Evolutionary conservation across 2,113 vertebrate genomes (phyloP).

Genomic region (Diadophis punctatus): DNA sequence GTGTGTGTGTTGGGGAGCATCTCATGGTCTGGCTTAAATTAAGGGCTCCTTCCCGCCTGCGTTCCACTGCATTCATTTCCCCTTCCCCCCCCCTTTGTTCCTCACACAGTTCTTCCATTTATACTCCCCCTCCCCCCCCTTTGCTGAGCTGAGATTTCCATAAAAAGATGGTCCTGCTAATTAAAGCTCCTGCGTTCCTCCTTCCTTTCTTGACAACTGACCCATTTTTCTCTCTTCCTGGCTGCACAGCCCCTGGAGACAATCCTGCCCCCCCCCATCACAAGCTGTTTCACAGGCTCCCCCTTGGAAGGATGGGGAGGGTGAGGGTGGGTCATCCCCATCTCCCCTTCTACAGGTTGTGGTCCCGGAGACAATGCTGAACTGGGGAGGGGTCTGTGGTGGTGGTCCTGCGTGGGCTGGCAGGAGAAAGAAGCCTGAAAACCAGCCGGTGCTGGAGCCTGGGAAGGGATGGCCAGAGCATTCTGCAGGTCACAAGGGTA

Average conservation of each 20-base stretch:
- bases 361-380: not conserved
- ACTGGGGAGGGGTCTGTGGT: not conserved
- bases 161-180: not conserved
- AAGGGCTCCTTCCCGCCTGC: not conserved
- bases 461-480: not conserved
- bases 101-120: not conserved
- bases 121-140: not conserved
- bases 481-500: not conserved
- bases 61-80: not conserved
- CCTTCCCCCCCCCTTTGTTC: not conserved
- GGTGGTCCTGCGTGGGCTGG: not conserved
- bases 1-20: accelerated
- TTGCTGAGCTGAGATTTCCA: not conserved
- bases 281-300: not conserved
- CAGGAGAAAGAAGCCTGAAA: not conserved
- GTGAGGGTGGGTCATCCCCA: not conserved
- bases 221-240: not conserved
- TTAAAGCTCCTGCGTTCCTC: not conserved
- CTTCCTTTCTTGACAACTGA: not conserved
- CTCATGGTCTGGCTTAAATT: not conserved
- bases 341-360: not conserved
- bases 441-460: too few species aligned
- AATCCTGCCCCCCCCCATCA: not conserved
- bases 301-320: not conserved
- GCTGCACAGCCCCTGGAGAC: not conserved